These are phyloP conservation scores for Hypsibius dujardini DNA, from an alignment of 1,140 invertebrate species.

Conservation along the genomic window DNA sequence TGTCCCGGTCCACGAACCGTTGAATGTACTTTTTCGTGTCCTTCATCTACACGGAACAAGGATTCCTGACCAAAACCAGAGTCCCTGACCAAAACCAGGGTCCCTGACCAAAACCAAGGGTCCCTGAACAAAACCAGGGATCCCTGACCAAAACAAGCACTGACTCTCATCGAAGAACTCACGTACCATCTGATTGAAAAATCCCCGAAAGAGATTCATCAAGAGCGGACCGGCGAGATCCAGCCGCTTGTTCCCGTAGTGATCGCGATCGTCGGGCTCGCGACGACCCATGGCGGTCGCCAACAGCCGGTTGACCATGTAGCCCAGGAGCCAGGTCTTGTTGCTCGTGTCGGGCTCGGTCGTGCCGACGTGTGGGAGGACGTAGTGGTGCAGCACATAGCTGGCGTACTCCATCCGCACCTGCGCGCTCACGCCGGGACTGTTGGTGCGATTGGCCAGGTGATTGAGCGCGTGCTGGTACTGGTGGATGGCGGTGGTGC, in stretches of 20 bases:
- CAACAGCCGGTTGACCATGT: neutral
- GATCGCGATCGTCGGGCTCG: neutral
- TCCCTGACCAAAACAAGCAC: too few relatives aligned
- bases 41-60: too few relatives aligned
- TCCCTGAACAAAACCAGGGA: too few relatives aligned
- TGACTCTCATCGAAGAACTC: too few relatives aligned
- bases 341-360: neutral
- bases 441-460: neutral
- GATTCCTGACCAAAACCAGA: too few relatives aligned
- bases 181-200: too few relatives aligned
- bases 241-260: neutral
- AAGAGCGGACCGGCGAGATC: neutral
- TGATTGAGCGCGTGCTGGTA: neutral
- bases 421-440: neutral
- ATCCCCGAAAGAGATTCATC: neutral
- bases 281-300: neutral
- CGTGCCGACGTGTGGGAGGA: constrained; percentile 3
- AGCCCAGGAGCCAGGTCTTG: neutral
- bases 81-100: too few relatives aligned
- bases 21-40: too few relatives aligned
- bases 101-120: too few relatives aligned
- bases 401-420: neutral
- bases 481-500: neutral
- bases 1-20: too few relatives aligned
- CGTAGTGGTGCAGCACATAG: neutral